Conservation (phyloP, 2,888 invertebrate species). For the Saturnia japonica region DNA sequence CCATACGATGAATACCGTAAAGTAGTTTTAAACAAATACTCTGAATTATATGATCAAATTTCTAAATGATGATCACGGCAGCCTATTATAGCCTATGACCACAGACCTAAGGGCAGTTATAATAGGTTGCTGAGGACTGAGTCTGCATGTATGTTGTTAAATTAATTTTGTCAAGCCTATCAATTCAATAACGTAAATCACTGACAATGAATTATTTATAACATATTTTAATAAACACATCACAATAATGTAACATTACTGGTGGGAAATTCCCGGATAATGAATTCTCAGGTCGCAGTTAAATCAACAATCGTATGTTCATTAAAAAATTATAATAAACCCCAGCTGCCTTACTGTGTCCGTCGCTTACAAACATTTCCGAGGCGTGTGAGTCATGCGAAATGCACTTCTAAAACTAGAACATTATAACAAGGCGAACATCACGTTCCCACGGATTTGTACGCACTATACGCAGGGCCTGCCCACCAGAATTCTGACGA, state of each 20-base stretch:
- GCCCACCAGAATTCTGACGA: background rate
- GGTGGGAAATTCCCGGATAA: no score
- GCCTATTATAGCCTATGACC: background rate
- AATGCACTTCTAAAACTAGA: constrained; percentile 48
- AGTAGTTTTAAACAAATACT: no score
- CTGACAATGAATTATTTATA: background rate
- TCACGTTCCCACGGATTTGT: constrained; percentile 41
- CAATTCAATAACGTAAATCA: background rate
- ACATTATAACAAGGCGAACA: constrained; percentile 36
- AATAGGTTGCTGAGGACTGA: background rate
- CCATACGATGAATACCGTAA: no score
- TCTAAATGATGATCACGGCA: no score
- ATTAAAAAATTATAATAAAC: background rate
- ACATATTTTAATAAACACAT: constrained; percentile 3
- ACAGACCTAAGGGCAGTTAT: background rate
- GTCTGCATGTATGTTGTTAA: background rate
- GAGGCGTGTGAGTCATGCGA: constrained; percentile 1
- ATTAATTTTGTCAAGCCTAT: background rate
- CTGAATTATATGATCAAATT: no score
- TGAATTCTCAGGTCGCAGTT: background rate
- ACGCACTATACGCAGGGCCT: constrained; percentile 26
- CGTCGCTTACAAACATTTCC: background rate
- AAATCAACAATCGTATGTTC: background rate
- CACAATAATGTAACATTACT: background rate
- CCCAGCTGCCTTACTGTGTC: background rate